These are phyloP conservation scores for Antennarius maculatus DNA, from an alignment of 2,797 vertebrate species.

Conservation along the genomic window DNA sequence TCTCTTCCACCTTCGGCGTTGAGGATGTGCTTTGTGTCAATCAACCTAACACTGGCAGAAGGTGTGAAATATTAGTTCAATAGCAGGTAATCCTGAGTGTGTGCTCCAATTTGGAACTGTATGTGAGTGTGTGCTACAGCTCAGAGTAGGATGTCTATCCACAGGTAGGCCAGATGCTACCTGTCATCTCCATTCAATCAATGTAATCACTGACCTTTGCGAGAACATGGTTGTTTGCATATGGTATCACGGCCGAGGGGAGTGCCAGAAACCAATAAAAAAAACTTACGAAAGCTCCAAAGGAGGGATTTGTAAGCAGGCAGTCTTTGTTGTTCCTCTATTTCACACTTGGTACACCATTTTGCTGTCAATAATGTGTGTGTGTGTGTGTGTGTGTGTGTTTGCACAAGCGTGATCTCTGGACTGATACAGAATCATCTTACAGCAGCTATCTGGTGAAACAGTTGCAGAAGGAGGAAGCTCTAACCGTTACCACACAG, in stretches of 20 bases:
- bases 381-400: conserved; percentile 16
- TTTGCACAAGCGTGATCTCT: conserved; percentile 53
- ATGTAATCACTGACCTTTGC: conserved; percentile 76
- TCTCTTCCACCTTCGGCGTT: conserved; percentile 55
- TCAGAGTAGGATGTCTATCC: conserved; percentile 65
- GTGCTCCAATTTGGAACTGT: conserved; percentile 18
- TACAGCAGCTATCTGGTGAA: conserved; percentile 65
- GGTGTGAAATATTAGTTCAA: conserved; percentile 63
- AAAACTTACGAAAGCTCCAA: not conserved
- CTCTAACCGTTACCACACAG: conserved; percentile 59
- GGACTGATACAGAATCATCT: conserved; percentile 69
- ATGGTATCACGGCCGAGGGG: conserved; percentile 41
- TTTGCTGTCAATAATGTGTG: conserved; percentile 13
- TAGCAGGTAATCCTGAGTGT: conserved; percentile 63
- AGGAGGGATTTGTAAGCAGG: conserved; percentile 6
- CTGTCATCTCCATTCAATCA: conserved; percentile 76
- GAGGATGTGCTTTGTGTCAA: conserved; percentile 61
- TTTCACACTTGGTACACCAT: conserved; percentile 9
- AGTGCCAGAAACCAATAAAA: conserved; percentile 42
- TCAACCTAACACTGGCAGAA: conserved; percentile 56
- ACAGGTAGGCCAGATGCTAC: conserved; percentile 78
- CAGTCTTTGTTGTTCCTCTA: conserved; percentile 5
- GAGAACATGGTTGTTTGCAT: conserved; percentile 70
- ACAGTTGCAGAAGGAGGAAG: conserved; percentile 64
- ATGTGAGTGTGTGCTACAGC: conserved; percentile 5